Evolutionary conservation across 2,797 vertebrate genomes (phyloP).

Genomic region (Gila robusta): DNA sequence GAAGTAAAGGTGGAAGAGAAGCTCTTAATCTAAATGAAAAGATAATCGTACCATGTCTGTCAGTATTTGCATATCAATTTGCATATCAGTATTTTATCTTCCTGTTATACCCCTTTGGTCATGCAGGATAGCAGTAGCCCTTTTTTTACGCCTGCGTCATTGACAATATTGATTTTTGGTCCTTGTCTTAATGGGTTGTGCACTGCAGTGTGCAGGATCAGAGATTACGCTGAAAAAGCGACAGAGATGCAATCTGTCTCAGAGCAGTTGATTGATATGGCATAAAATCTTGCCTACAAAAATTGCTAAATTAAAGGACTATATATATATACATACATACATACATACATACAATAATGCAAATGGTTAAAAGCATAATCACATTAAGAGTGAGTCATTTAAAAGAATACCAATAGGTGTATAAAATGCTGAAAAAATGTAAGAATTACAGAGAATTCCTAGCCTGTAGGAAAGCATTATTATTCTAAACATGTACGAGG

Average conservation of each 20-base stretch:
- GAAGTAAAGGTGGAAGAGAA: not conserved
- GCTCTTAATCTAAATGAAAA: not conserved
- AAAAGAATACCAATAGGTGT: not conserved
- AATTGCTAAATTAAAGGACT: not conserved
- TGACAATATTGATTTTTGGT: slow-evolving; percentile 15
- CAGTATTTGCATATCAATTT: not conserved
- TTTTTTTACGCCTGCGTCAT: slow-evolving; percentile 17
- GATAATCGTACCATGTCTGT: not conserved
- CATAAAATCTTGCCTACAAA: slow-evolving; percentile 15
- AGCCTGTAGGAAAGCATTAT: too few relatives aligned
- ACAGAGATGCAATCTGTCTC: slow-evolving; percentile 25
- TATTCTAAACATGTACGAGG: not conserved
- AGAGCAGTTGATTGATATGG: slow-evolving; percentile 33
- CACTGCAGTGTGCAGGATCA: slow-evolving; percentile 20
- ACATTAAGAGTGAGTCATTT: not conserved
- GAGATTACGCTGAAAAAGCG: slow-evolving; percentile 38
- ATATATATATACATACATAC: too few relatives aligned
- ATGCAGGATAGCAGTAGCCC: not conserved
- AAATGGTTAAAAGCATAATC: not conserved
- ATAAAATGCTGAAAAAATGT: not conserved
- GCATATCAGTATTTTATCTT: slow-evolving; percentile 4
- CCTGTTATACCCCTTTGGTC: not conserved
- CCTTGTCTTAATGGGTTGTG: slow-evolving; percentile 30
- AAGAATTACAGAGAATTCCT: not conserved
- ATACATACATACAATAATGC: not conserved